These are phyloP conservation scores for Phaonia tiefii DNA, from an alignment of 2,888 invertebrate species.

Conservation along the genomic window DNA sequence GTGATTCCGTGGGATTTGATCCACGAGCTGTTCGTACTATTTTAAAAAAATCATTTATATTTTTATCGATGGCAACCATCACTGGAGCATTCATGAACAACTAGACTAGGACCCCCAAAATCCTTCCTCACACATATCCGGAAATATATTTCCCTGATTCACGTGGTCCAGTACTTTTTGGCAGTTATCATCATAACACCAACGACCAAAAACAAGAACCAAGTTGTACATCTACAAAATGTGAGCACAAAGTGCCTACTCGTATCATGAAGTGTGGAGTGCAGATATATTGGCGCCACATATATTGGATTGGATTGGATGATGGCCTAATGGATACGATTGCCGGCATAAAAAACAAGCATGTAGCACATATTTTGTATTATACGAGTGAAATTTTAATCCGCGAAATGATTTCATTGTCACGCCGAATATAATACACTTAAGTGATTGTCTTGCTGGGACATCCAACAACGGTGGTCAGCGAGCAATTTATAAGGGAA, in stretches of 20 bases:
- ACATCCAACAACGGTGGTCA: conserved; percentile 4
- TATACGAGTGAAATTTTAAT: conserved; percentile 73
- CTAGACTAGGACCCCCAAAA: too few species aligned
- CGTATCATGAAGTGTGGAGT: background rate
- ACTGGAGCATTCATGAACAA: too few species aligned
- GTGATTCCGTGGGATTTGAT: too few species aligned
- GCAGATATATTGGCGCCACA: conserved; percentile 39
- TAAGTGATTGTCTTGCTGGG: conserved; percentile 62
- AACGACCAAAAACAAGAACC: conserved; percentile 77
- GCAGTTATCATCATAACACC: too few species aligned
- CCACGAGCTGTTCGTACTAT: too few species aligned
- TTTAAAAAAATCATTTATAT: too few species aligned
- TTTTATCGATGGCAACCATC: too few species aligned
- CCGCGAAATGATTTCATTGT: conserved; percentile 79
- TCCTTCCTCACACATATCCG: too few species aligned
- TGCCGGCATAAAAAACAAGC: conserved; percentile 12
- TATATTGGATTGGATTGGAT: conserved; percentile 39
- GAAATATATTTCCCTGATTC: too few species aligned
- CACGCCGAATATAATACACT: conserved; percentile 77
- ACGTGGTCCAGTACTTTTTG: too few species aligned
- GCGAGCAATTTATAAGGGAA: background rate
- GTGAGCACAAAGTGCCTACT: background rate
- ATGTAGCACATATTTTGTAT: conserved; percentile 39
- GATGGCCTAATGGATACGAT: conserved; percentile 24
- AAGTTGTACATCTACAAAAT: conserved; percentile 62